A percentile compares a stretch with the other conserved stretches of the same genome.
These are phyloP conservation scores for Poecilia gillii DNA, from an alignment of 2,797 vertebrate species.

Conservation along the genomic window DNA sequence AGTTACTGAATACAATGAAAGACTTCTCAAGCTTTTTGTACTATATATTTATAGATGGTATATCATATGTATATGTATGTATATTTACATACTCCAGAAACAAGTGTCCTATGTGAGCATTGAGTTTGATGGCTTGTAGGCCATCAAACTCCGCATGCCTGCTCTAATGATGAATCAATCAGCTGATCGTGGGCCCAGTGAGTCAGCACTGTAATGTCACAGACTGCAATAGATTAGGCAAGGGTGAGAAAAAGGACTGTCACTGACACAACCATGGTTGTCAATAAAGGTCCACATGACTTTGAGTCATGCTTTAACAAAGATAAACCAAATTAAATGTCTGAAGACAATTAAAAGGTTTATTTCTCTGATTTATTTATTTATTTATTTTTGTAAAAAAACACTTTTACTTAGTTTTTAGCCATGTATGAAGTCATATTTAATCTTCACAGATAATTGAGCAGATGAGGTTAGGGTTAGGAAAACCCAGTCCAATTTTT, in stretches of 20 bases:
- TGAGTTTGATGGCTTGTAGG: conserved; percentile 9
- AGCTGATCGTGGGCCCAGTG: conserved; percentile 19
- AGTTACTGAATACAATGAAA: neutral
- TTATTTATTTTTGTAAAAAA: neutral
- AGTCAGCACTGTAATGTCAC: conserved; percentile 47
- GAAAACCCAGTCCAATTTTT: neutral
- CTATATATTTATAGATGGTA: too few species aligned
- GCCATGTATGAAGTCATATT: neutral
- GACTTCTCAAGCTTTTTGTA: too few species aligned
- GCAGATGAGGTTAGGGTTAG: neutral
- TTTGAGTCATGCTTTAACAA: conserved; percentile 18
- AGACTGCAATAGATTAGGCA: conserved; percentile 46
- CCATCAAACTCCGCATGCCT: neutral
- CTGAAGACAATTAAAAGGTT: neutral
- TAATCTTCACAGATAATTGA: neutral
- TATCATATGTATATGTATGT: neutral
- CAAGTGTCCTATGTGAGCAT: conserved; percentile 4
- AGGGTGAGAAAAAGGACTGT: conserved; percentile 47
- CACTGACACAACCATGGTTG: conserved; percentile 49
- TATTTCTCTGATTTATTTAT: neutral
- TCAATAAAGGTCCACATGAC: conserved; percentile 53
- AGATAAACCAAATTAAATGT: neutral
- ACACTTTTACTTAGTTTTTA: neutral
- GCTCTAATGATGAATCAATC: conserved; percentile 37
- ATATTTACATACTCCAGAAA: neutral